Evolutionary conservation across 2,888 invertebrate genomes (phyloP), one percentile per base, ranked within the genome.

Genomic region (Chelonus formosanus): DNA sequence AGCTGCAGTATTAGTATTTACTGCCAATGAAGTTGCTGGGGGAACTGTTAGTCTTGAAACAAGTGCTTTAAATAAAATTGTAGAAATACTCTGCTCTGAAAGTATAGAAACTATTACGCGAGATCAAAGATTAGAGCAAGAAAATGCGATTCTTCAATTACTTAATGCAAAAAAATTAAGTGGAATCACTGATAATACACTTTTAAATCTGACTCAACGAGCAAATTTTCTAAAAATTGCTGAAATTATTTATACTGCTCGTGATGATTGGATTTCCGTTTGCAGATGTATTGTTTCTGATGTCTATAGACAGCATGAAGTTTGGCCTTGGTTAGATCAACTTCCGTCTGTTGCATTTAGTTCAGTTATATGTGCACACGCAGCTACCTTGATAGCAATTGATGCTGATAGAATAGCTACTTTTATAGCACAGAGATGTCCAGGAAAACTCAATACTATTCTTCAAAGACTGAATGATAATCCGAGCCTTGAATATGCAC

Each of bases 231-330:
- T 81, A 70, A 77, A 80, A 67, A 81, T 84, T 31, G 77, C 78
- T 3, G 80, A 83, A 68, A 71, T 81, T 32, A 65, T 84, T 48
- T 79, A 83, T 68, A 78, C 78, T 5, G 82, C 79, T 32, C 75
- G 79, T 43, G 83, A 83, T 62, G 83, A 84, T 67, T 84, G 83
- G 83, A 69, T 76, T 32, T 76, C 83, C 0, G 84, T 84, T 20
- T 83, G 83, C 68, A 76, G 75, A 70, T 84, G 83, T 65, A 76
- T 84, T 73, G 76, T 80, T 57, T 67, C 75, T 7, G 80, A 84
- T 70, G 65, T 76, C 6, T 71, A 72, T 3, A 73, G 82, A 54
- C 78, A 81, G 64, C 74, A 76, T 36, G 82, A 83, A 35, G 75
- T 84, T 8, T 80, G 83, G 78, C 69, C 76, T 34, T 80, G 83